Percentiles rank a stretch among this genome's conserved stretches.
These are phyloP conservation scores for Venturia canescens DNA, from an alignment of 1,140 invertebrate species.

Conservation along the genomic window DNA sequence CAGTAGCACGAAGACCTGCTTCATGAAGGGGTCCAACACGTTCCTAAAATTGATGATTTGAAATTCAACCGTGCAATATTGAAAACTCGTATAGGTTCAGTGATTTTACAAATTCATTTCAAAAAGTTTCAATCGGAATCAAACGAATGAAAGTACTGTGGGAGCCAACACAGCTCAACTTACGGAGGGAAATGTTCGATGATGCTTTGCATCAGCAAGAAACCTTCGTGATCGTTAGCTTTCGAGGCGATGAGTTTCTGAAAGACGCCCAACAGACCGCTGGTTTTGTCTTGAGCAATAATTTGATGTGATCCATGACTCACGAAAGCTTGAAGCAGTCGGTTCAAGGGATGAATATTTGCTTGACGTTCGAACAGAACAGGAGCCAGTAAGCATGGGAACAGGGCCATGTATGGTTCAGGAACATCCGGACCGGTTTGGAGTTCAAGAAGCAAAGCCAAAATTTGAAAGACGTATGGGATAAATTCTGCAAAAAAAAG, in stretches of 20 bases:
- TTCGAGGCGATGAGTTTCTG: slow-evolving; percentile 98
- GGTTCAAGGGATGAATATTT: slow-evolving; percentile 93
- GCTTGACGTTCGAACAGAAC: slow-evolving; percentile 94
- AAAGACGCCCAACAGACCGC: slow-evolving; percentile 94
- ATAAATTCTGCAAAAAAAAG: slow-evolving; percentile 88
- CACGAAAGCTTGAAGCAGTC: slow-evolving; percentile 92
- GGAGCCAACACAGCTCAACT: no score
- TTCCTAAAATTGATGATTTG: slow-evolving; percentile 75
- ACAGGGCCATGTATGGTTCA: slow-evolving; percentile 91
- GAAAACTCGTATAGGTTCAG: slow-evolving; percentile 5
- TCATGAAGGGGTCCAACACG: slow-evolving; percentile 86
- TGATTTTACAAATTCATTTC: neutral
- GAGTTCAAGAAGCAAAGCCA: slow-evolving; percentile 93
- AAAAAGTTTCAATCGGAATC: neutral
- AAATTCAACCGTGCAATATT: slow-evolving; percentile 26
- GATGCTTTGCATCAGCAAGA: slow-evolving; percentile 91
- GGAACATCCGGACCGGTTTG: slow-evolving; percentile 80
- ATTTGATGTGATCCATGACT: slow-evolving; percentile 86
- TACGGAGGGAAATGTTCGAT: slow-evolving; percentile 86
- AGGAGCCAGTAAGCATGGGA: slow-evolving; percentile 91
- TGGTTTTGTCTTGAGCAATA: slow-evolving; percentile 83
- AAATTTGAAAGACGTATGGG: slow-evolving; percentile 98
- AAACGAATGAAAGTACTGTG: slow-evolving; percentile 12
- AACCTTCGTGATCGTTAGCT: slow-evolving; percentile 97
- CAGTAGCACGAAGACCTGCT: slow-evolving; percentile 92